These are phyloP conservation scores for Seira ritae DNA, from an alignment of 2,888 invertebrate genomes.

Conservation along the genomic window DNA sequence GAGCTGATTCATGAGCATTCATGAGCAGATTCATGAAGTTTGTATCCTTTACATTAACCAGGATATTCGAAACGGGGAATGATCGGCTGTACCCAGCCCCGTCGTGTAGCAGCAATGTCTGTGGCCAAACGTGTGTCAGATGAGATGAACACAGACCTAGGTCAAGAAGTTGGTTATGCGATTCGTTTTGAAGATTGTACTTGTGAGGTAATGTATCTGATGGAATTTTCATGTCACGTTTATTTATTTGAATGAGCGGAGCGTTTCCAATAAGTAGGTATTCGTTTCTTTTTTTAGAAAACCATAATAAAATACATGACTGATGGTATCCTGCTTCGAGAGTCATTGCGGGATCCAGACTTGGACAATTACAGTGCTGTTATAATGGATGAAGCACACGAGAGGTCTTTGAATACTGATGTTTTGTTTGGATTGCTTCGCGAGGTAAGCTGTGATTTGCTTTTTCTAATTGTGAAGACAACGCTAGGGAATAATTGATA, in stretches of 20 bases:
- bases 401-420: slow-evolving; percentile 97
- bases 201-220: slow-evolving; percentile 82
- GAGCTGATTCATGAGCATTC: no score
- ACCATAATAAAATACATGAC: slow-evolving; percentile 99
- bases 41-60: slow-evolving; percentile 20
- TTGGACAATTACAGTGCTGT: slow-evolving; percentile 97
- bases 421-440: slow-evolving; percentile 96
- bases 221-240: background rate
- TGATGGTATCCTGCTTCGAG: slow-evolving; percentile 97
- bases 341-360: slow-evolving; percentile 96
- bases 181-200: slow-evolving; percentile 99
- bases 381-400: slow-evolving; percentile 99
- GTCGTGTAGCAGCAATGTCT: slow-evolving; percentile 99
- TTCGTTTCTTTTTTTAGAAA: slow-evolving; percentile 75
- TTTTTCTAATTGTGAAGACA: no score
- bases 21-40: no score
- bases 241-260: no score
- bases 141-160: slow-evolving; percentile 94
- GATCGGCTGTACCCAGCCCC: slow-evolving; percentile 98
- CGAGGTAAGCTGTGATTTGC: slow-evolving; percentile 87
- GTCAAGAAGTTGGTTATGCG: slow-evolving; percentile 97
- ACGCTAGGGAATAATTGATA: no score
- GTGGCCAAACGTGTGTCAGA: slow-evolving; percentile 99
- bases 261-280: background rate
- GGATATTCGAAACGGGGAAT: slow-evolving; percentile 90